phyloP scores from a whole-genome alignment of 2,113 vertebrate genomes.

The Charadrius vociferus region DNA sequence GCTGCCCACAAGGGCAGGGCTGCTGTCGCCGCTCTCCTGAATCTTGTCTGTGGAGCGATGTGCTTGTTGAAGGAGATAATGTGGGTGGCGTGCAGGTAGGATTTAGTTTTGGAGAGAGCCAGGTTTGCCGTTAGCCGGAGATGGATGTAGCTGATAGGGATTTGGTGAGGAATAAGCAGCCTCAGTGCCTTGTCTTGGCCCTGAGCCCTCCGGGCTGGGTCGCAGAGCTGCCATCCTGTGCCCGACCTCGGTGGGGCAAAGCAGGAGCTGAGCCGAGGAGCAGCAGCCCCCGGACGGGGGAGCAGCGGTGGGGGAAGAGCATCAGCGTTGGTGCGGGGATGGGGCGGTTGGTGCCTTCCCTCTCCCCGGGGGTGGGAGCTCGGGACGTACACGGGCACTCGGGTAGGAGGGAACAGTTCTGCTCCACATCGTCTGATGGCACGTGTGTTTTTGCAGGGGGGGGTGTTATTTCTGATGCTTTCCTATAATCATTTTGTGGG shows the following conservation, averaged over 20 bases:
- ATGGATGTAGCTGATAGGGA: neutral
- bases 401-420: neutral
- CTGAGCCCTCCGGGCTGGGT: neutral
- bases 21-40: neutral
- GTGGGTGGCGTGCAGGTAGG: neutral
- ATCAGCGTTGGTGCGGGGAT: fast-evolving
- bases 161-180: neutral
- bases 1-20: neutral
- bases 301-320: neutral
- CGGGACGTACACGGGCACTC: fast-evolving
- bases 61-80: neutral
- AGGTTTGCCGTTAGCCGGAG: neutral
- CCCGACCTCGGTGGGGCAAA: neutral
- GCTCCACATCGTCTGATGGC: fast-evolving
- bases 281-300: neutral
- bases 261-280: neutral
- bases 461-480: neutral
- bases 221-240: neutral
- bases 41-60: neutral
- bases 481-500: neutral
- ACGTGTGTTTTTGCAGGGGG: neutral
- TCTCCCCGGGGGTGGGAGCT: neutral
- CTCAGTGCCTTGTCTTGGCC: neutral
- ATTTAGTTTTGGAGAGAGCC: neutral
- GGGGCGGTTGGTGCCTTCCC: neutral